Conservation (phyloP, 2,888 invertebrate genomes). For the Nomada flava region DNA sequence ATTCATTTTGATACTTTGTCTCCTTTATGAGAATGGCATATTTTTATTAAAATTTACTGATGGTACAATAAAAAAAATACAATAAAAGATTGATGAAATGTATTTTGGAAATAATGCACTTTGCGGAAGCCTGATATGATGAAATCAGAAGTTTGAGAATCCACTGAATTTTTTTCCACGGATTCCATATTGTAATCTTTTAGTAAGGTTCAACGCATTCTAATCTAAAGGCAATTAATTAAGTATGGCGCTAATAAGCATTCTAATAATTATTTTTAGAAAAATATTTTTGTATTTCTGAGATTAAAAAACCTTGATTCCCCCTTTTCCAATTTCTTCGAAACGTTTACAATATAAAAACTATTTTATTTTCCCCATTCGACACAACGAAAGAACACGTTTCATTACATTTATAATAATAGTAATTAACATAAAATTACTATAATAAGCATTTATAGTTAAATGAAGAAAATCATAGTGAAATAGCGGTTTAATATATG, state of each 20-base stretch:
- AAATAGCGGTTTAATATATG: background rate
- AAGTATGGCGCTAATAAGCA: no score
- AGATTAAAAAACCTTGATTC: no score
- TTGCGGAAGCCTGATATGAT: constrained; percentile 7
- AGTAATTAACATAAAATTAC: background rate
- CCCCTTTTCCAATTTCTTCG: no score
- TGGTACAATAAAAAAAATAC: no score
- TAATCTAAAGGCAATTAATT: background rate
- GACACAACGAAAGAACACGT: no score
- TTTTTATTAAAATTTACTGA: background rate
- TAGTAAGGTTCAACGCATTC: background rate
- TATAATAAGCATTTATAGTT: background rate
- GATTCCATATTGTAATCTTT: constrained; percentile 25
- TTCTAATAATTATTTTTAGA: no score
- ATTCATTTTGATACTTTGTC: background rate
- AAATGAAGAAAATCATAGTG: background rate
- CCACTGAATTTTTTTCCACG: background rate
- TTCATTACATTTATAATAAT: no score
- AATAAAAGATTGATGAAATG: no score
- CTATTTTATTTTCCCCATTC: no score
- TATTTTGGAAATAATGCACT: constrained; percentile 8
- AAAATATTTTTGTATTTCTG: no score
- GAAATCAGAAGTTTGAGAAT: constrained; percentile 20
- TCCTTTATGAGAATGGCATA: background rate
- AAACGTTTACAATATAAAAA: no score